These are phyloP conservation scores for Notodonta ziczac DNA, from an alignment of 2,888 invertebrate species.

Conservation along the genomic window DNA sequence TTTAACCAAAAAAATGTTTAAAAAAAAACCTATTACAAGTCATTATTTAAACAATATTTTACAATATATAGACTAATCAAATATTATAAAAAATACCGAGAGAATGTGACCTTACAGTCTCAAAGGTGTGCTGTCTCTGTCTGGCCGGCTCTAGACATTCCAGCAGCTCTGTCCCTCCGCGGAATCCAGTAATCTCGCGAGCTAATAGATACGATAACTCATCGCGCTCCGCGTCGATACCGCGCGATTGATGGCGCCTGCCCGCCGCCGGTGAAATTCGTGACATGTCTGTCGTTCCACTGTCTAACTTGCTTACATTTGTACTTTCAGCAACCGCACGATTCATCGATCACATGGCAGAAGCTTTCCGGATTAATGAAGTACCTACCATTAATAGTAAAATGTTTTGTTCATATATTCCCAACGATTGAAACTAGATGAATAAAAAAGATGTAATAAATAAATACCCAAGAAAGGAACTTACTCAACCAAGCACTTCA, in stretches of 20 bases:
- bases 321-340: slow-evolving; percentile 30
- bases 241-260: slow-evolving; percentile 69
- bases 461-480: too few species aligned
- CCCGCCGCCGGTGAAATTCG: slow-evolving; percentile 41
- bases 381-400: neutral
- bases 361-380: neutral
- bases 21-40: too few species aligned
- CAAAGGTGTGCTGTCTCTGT: neutral
- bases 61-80: too few species aligned
- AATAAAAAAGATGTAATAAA: too few species aligned
- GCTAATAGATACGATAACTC: slow-evolving; percentile 83
- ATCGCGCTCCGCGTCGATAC: slow-evolving; percentile 73
- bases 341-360: slow-evolving; percentile 18
- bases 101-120: too few species aligned
- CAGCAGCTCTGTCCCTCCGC: slow-evolving; percentile 37
- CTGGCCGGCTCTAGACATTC: slow-evolving; percentile 40
- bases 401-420: too few species aligned
- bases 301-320: slow-evolving; percentile 41
- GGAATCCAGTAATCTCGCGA: slow-evolving; percentile 78
- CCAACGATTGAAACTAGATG: too few species aligned
- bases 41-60: too few species aligned
- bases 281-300: slow-evolving; percentile 39
- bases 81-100: too few species aligned
- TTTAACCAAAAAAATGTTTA: too few species aligned
- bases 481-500: neutral